Conservation (phyloP, 35 echinoderm and acorn worm species). For the Chiridota heheva region DNA sequence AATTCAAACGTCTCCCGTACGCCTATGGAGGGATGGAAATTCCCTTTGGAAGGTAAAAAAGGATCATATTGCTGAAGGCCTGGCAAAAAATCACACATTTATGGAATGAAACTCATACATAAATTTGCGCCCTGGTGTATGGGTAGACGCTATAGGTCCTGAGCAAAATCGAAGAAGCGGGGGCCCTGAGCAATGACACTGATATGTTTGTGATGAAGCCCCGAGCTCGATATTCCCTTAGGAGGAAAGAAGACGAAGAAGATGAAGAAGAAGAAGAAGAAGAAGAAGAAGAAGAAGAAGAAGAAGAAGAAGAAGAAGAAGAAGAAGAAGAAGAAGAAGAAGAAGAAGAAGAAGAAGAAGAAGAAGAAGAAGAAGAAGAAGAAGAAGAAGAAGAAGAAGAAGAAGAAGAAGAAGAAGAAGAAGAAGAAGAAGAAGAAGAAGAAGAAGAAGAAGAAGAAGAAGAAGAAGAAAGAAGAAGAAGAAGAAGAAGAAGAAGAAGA, state of each 20-base stretch:
- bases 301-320: neutral
- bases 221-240: neutral
- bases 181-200: no score
- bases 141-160: no score
- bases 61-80: no score
- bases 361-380: neutral
- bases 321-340: neutral
- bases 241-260: neutral
- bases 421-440: slow-evolving; percentile 2
- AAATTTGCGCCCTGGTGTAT: no score
- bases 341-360: neutral
- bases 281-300: neutral
- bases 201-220: no score
- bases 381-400: slow-evolving; percentile 1
- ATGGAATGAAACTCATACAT: no score
- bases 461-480: slow-evolving; percentile 13
- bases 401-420: slow-evolving; percentile 12
- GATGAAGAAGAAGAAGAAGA: neutral
- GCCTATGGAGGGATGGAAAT: no score
- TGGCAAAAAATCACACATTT: no score
- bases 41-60: no score
- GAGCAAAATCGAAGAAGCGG: no score
- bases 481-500: neutral
- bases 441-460: slow-evolving; percentile 6
- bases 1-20: no score